Conservation (phyloP, 2,113 vertebrate genomes). For the Myodes glareolus region DNA sequence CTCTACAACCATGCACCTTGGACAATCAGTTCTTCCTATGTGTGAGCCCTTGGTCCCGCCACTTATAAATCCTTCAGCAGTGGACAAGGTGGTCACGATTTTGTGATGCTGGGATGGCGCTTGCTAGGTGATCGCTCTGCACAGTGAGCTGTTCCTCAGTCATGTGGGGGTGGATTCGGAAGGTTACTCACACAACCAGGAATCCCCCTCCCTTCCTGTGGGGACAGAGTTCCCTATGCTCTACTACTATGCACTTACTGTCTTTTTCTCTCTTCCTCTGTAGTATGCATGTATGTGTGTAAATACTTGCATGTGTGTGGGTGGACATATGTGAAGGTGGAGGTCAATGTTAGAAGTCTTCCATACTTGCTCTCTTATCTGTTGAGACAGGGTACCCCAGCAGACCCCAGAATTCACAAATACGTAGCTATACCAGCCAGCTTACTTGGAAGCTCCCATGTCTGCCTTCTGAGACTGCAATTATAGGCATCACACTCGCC, state of each 20-base stretch:
- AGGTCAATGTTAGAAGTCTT: not conserved
- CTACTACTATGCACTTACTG: not conserved
- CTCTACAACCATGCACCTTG: fast-evolving
- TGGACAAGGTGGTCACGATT: too few species aligned
- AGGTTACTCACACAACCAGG: not conserved
- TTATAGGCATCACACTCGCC: not conserved
- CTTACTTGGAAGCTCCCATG: not conserved
- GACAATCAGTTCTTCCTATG: not conserved
- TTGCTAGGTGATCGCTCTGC: not conserved
- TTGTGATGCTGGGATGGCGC: not conserved
- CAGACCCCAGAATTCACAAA: not conserved
- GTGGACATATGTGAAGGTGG: too few species aligned
- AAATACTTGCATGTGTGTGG: too few species aligned
- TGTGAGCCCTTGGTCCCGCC: fast-evolving
- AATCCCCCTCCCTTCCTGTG: fast-evolving
- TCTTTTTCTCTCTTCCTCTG: not conserved
- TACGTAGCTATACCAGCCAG: not conserved
- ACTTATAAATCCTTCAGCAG: not conserved
- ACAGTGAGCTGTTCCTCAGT: too few species aligned
- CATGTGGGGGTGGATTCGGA: too few species aligned
- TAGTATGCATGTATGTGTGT: not conserved
- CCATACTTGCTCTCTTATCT: too few species aligned
- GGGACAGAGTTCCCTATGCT: not conserved
- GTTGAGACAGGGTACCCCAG: not conserved
- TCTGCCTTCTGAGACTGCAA: not conserved